Conservation (phyloP, 2,113 vertebrate genomes). For the Lophochroa leadbeateri region DNA sequence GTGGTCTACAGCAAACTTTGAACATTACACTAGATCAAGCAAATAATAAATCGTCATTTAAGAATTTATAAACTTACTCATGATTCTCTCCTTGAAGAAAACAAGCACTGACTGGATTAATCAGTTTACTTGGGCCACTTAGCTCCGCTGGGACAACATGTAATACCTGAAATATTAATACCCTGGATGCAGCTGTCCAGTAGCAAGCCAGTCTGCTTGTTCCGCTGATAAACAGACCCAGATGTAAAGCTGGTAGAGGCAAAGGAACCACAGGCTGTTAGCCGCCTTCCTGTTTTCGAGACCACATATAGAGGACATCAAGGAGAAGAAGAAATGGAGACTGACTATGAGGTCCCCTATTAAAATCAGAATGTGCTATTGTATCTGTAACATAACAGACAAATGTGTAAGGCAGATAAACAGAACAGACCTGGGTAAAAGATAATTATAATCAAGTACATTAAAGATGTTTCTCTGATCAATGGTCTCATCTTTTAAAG, state of each 20-base stretch:
- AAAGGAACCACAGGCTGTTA: neutral
- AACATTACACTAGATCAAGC: neutral
- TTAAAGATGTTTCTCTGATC: neutral
- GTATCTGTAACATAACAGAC: neutral
- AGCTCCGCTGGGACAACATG: neutral
- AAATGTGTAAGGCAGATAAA: neutral
- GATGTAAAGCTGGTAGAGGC: neutral
- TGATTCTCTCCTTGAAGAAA: neutral
- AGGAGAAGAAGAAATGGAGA: neutral
- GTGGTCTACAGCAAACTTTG: neutral
- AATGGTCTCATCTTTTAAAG: neutral
- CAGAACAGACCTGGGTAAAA: neutral
- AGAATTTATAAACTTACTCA: neutral
- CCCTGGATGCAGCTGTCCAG: neutral
- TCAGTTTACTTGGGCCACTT: neutral
- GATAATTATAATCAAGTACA: neutral
- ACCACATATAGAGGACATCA: neutral
- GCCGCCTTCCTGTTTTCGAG: neutral
- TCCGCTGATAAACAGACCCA: neutral
- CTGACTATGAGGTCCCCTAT: neutral
- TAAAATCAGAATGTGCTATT: neutral
- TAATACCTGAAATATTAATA: neutral
- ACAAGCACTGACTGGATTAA: neutral
- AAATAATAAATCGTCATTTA: constrained; percentile 3
- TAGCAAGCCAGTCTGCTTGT: neutral